Evolutionary conservation across 2,888 invertebrate species (phyloP).

Genomic region (Limulus polyphemus): DNA sequence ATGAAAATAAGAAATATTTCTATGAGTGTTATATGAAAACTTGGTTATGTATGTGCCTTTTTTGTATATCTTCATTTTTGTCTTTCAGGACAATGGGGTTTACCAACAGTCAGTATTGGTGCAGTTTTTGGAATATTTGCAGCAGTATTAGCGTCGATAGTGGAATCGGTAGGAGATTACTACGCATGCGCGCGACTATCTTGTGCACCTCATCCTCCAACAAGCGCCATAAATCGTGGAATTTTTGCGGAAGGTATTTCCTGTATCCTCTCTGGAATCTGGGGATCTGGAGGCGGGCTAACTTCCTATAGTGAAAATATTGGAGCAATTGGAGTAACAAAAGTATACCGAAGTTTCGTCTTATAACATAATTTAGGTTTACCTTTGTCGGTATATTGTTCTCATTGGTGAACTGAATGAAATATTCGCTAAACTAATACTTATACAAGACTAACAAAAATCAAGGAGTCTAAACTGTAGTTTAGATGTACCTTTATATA

Average conservation of each 20-base stretch:
- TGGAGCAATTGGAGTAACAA: conserved; percentile 28
- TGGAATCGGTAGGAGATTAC: conserved; percentile 76
- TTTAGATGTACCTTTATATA: too few species aligned
- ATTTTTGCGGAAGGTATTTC: conserved; percentile 39
- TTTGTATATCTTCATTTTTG: too few species aligned
- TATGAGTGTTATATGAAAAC: too few species aligned
- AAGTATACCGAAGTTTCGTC: conserved; percentile 7
- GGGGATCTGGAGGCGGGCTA: conserved; percentile 40
- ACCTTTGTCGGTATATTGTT: too few species aligned
- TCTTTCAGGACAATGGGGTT: conserved; percentile 51
- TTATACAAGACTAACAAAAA: too few species aligned
- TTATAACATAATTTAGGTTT: too few species aligned
- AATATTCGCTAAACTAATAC: too few species aligned
- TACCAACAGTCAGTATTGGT: conserved; percentile 53
- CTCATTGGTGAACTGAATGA: too few species aligned
- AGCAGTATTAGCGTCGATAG: conserved; percentile 62
- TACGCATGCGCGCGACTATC: conserved; percentile 62
- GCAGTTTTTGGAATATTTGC: conserved; percentile 65
- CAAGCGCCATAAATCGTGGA: conserved; percentile 41
- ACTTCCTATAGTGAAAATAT: conserved; percentile 43
- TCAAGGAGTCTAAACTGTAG: too few species aligned
- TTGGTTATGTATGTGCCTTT: too few species aligned
- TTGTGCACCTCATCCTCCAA: conserved; percentile 38
- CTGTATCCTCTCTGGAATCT: conserved; percentile 39
- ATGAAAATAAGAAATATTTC: too few species aligned